A percentile compares a stretch with the other conserved stretches of the same genome.
These are phyloP conservation scores for Setophaga coronata DNA, from an alignment of 2,113 vertebrate genomes.

Conservation along the genomic window DNA sequence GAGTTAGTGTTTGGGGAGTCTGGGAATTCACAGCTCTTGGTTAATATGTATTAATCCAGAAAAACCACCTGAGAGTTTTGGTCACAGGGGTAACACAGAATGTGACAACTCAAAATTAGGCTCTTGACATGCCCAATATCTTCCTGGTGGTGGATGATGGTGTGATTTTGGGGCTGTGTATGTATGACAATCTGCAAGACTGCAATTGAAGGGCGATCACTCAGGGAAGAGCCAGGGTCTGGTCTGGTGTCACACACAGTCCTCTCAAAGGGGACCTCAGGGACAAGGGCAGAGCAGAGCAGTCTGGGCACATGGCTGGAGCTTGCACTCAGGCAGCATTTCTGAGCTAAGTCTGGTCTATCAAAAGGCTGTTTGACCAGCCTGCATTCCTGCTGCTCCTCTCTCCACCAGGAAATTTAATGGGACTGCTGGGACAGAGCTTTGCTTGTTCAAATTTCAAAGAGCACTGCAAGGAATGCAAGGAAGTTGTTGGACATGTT, in stretches of 20 bases:
- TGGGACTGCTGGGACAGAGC: slow-evolving; percentile 31
- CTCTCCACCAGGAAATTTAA: neutral
- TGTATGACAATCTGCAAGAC: neutral
- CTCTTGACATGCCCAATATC: neutral
- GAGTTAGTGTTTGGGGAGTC: neutral
- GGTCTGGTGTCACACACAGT: neutral
- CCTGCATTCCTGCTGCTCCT: slow-evolving; percentile 19
- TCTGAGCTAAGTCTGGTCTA: neutral
- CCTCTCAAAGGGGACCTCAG: neutral
- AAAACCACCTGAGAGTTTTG: neutral
- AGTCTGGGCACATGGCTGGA: neutral
- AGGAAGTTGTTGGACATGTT: slow-evolving; percentile 35
- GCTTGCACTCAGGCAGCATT: neutral
- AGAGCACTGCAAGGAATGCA: slow-evolving; percentile 23
- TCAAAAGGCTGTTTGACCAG: slow-evolving; percentile 33
- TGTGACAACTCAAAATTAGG: neutral
- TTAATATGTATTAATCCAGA: neutral
- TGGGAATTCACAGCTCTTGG: neutral
- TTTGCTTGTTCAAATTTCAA: slow-evolving; percentile 38
- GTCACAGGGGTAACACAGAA: neutral
- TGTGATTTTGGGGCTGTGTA: neutral
- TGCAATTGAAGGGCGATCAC: neutral
- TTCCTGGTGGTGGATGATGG: neutral
- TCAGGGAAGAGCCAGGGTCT: neutral
- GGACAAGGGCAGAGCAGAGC: neutral